Evolutionary conservation across 2,113 vertebrate genomes (phyloP).

Genomic region (Ammodytes marinus): DNA sequence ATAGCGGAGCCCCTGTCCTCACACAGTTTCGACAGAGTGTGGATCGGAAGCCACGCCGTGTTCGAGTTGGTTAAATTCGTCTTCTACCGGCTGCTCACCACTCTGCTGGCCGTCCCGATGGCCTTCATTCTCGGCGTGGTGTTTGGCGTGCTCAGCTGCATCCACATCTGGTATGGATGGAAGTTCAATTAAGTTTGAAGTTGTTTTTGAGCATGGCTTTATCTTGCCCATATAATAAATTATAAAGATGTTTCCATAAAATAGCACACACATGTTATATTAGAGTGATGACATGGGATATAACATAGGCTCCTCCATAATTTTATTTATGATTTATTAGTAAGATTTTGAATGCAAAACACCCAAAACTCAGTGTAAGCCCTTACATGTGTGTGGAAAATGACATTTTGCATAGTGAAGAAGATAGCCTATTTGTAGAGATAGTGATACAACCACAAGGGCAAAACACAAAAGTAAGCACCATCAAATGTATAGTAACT

Average conservation of each 20-base stretch:
- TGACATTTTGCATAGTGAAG: too few species aligned
- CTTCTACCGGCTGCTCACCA: slow-evolving; percentile 91
- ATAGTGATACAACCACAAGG: too few species aligned
- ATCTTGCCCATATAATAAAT: background rate
- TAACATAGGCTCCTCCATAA: too few species aligned
- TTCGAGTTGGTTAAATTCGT: slow-evolving; percentile 92
- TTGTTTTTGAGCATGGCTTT: background rate
- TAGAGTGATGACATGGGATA: background rate
- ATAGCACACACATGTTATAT: background rate
- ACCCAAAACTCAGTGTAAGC: too few species aligned
- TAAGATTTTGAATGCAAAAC: too few species aligned
- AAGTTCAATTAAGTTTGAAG: background rate
- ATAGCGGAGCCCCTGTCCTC: slow-evolving; percentile 90
- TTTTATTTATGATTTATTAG: too few species aligned
- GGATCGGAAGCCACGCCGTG: slow-evolving; percentile 94
- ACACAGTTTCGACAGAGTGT: slow-evolving; percentile 93
- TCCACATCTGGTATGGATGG: slow-evolving; percentile 94
- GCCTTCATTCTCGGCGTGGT: slow-evolving; percentile 89
- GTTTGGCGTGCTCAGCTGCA: slow-evolving; percentile 91
- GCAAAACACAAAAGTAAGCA: too few species aligned
- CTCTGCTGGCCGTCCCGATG: slow-evolving; percentile 91
- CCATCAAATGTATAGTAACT: too few species aligned
- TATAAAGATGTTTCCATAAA: background rate
- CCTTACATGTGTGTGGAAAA: too few species aligned
- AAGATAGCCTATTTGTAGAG: too few species aligned